phyloP scores from a whole-genome alignment of 2,113 vertebrate species.

The Oryctolagus cuniculus region DNA sequence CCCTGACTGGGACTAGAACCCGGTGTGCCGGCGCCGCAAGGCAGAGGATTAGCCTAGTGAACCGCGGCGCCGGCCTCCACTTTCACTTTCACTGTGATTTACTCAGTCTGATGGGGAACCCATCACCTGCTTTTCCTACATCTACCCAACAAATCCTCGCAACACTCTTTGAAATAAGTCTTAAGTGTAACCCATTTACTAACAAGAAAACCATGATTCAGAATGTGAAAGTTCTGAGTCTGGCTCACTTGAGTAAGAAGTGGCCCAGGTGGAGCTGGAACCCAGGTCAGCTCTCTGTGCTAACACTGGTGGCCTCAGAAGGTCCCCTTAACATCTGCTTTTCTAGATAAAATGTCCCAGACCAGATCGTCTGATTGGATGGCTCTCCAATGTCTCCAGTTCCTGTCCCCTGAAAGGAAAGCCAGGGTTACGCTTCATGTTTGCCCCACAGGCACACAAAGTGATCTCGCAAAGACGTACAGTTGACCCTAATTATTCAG shows the following conservation, averaged over 20 bases:
- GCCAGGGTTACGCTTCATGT: neutral
- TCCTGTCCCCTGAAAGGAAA: neutral
- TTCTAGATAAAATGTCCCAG: neutral
- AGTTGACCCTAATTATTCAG: neutral
- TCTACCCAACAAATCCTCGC: neutral
- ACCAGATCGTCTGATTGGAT: neutral
- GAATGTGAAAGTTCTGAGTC: neutral
- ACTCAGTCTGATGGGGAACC: neutral
- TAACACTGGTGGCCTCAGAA: neutral
- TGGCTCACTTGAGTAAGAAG: accelerated
- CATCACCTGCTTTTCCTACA: neutral
- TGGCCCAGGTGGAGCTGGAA: too few species aligned
- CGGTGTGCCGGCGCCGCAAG: too few species aligned
- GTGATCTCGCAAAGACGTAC: neutral
- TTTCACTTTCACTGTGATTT: neutral
- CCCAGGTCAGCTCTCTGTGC: neutral
- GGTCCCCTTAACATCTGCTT: neutral
- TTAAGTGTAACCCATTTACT: neutral
- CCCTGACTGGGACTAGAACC: too few species aligned
- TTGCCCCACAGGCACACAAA: neutral
- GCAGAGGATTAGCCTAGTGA: too few species aligned
- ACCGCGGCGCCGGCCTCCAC: too few species aligned
- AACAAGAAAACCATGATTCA: neutral
- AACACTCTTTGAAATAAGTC: neutral
- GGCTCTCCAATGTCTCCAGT: neutral